Conservation (phyloP, 2,113 vertebrate genomes). For the Centrocercus urophasianus region DNA sequence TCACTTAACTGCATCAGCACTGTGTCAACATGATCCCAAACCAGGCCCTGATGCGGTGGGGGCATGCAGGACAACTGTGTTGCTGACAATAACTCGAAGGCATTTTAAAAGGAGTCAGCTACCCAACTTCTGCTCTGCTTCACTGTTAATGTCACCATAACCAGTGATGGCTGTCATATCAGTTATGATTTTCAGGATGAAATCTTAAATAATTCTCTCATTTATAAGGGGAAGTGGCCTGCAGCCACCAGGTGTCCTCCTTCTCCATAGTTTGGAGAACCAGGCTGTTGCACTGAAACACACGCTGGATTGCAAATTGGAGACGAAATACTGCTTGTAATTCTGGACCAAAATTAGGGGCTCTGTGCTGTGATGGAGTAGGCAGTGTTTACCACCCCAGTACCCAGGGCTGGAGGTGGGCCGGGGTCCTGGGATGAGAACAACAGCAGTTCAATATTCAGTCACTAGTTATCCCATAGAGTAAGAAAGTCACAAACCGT, state of each 20-base stretch:
- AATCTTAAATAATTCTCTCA: fast-evolving
- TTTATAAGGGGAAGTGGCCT: fast-evolving
- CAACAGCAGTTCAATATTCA: fast-evolving
- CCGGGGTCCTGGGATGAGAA: neutral
- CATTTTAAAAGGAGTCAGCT: neutral
- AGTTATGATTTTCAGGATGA: neutral
- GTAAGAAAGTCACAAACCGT: neutral
- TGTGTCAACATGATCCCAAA: neutral
- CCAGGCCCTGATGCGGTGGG: fast-evolving
- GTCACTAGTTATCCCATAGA: neutral
- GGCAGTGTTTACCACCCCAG: neutral
- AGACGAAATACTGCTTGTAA: neutral
- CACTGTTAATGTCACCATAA: fast-evolving
- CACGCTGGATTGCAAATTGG: fast-evolving
- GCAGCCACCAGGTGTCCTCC: conserved; percentile 52
- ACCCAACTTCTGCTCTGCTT: neutral
- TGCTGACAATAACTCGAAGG: neutral
- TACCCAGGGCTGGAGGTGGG: neutral
- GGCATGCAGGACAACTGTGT: neutral
- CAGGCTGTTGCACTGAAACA: fast-evolving
- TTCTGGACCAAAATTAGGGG: neutral
- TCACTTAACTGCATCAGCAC: neutral
- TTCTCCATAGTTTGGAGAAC: neutral
- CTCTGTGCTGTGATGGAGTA: neutral
- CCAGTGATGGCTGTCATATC: neutral